Conservation (phyloP, 2,113 vertebrate genomes). For the Brienomyrus longianalis region DNA sequence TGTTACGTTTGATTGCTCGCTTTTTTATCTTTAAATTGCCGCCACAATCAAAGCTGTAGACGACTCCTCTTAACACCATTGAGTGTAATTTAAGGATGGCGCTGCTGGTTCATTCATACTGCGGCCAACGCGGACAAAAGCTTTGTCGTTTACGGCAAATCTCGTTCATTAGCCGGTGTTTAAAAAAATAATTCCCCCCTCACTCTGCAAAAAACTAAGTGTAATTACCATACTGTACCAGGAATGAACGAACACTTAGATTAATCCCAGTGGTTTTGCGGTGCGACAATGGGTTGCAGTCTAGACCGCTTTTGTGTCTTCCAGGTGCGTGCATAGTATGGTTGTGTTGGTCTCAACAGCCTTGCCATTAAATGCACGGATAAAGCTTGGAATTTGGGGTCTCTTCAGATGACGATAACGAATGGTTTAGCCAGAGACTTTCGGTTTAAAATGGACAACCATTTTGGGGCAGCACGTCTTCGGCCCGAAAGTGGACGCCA, state of each 20-base stretch:
- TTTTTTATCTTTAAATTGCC: neutral
- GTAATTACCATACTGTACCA: neutral
- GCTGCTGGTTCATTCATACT: neutral
- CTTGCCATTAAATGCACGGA: neutral
- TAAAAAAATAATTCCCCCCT: neutral
- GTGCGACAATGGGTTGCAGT: neutral
- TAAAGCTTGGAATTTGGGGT: neutral
- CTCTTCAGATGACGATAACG: neutral
- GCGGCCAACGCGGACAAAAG: neutral
- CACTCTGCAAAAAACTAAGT: neutral
- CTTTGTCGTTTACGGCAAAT: neutral
- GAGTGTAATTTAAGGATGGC: neutral
- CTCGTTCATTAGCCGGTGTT: neutral
- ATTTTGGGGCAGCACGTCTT: neutral
- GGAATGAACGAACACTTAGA: neutral
- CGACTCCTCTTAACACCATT: neutral
- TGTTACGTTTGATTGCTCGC: neutral
- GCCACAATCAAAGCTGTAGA: neutral
- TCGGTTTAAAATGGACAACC: neutral
- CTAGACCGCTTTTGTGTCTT: slow-evolving; percentile 8
- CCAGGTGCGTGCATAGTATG: neutral
- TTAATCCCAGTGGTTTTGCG: neutral
- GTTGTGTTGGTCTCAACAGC: neutral
- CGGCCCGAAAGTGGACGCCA: neutral
- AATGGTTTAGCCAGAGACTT: neutral